Evolutionary conservation across 2,797 vertebrate species (phyloP).

Genomic region (Anniella stebbinsi): DNA sequence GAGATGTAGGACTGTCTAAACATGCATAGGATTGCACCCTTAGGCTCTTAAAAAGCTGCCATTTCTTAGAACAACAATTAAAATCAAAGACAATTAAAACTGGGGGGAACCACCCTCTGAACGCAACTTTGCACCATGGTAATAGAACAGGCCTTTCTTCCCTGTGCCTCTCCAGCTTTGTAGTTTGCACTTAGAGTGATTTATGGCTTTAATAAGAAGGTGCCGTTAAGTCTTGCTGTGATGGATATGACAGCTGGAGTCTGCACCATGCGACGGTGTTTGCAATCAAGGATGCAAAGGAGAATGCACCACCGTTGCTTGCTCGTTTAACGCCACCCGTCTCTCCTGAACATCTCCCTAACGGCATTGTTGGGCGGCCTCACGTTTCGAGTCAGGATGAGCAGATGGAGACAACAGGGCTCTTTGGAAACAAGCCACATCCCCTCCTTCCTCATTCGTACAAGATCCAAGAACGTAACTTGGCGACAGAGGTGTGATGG

Average conservation of each 20-base stretch:
- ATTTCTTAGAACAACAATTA: background rate
- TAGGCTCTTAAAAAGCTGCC: background rate
- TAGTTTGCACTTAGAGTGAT: background rate
- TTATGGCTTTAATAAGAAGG: background rate
- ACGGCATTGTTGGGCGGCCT: background rate
- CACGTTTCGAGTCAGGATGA: background rate
- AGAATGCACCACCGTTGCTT: background rate
- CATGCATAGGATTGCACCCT: no score
- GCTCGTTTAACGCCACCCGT: background rate
- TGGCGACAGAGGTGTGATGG: background rate
- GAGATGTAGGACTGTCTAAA: no score
- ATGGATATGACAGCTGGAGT: background rate
- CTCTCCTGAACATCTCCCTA: background rate
- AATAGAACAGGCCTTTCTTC: background rate
- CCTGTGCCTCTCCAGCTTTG: background rate
- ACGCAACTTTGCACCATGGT: background rate
- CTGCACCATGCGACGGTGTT: background rate
- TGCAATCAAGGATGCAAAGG: background rate
- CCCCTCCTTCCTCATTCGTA: background rate
- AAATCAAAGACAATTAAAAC: background rate
- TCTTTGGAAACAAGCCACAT: background rate
- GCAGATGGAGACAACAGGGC: background rate
- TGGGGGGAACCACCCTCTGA: background rate
- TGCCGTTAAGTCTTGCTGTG: background rate
- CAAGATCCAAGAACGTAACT: background rate